Conservation (phyloP, 2,888 invertebrate genomes). For the Orchestes rusci region DNA sequence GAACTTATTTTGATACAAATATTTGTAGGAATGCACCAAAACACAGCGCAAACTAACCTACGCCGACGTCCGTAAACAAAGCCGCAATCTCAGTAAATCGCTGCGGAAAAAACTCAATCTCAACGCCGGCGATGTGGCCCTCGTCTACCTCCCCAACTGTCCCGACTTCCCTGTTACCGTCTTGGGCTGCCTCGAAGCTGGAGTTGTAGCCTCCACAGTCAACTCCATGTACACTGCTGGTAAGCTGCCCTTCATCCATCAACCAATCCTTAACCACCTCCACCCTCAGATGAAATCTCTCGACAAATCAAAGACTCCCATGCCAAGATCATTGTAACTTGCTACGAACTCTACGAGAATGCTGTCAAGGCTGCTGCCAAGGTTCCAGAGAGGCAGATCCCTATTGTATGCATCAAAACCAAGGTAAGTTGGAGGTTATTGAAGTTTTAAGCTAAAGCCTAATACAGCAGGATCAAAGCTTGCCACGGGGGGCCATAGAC, state of each 20-base stretch:
- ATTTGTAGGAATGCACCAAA: conserved; percentile 59
- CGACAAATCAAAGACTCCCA: conserved; percentile 56
- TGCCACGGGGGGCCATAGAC: conserved; percentile 53
- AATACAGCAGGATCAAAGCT: conserved; percentile 40
- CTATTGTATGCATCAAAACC: conserved; percentile 51
- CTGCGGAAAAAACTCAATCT: conserved; percentile 59
- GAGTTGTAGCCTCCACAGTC: conserved; percentile 61
- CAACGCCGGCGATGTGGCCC: conserved; percentile 58
- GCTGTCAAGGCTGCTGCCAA: conserved; percentile 44
- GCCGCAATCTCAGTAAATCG: conserved; percentile 50
- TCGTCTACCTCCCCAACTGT: conserved; percentile 65
- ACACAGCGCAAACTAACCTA: conserved; percentile 69
- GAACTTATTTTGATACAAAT: conserved; percentile 2
- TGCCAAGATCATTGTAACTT: conserved; percentile 59
- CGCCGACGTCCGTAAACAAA: conserved; percentile 55
- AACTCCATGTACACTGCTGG: conserved; percentile 64
- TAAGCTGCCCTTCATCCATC: too few relatives aligned
- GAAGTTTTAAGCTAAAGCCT: too few relatives aligned
- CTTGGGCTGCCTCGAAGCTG: conserved; percentile 63
- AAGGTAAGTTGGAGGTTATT: conserved; percentile 42
- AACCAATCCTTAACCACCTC: too few relatives aligned
- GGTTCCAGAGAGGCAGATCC: conserved; percentile 43
- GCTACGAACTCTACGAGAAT: conserved; percentile 47
- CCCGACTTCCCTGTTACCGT: conserved; percentile 65
- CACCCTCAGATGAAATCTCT: conserved; percentile 64